Evolutionary conservation across 1,140 invertebrate species (phyloP).

Genomic region (Trialeurodes vaporariorum): DNA sequence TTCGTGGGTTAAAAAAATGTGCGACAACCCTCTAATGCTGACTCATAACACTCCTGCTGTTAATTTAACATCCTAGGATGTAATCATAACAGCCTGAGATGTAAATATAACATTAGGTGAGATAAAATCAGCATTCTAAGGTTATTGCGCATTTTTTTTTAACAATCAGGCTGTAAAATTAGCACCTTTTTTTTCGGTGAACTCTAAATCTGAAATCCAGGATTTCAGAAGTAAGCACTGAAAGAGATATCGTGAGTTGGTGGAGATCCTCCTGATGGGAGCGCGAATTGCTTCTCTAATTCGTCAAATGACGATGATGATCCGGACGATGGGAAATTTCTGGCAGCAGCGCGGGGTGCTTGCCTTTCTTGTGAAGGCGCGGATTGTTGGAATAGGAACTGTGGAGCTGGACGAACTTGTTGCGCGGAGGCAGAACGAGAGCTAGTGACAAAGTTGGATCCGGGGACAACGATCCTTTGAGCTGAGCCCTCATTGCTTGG

Average conservation of each 20-base stretch:
- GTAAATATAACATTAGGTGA: too few species aligned
- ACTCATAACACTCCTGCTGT: too few species aligned
- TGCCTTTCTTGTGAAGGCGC: neutral
- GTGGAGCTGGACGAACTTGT: neutral
- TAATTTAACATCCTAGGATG: too few species aligned
- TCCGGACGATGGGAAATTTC: constrained; percentile 12
- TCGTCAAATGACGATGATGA: constrained; percentile 41
- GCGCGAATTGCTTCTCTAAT: constrained; percentile 62
- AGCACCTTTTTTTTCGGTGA: too few species aligned
- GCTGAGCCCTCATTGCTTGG: neutral
- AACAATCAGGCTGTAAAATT: too few species aligned
- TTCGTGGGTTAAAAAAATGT: too few species aligned
- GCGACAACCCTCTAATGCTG: too few species aligned
- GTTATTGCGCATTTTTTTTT: too few species aligned
- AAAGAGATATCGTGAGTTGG: constrained; percentile 68
- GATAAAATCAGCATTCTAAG: too few species aligned
- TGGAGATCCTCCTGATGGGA: constrained; percentile 51
- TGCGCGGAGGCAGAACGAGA: neutral
- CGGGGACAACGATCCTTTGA: neutral
- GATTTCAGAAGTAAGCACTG: constrained; percentile 34
- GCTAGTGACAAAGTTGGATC: neutral
- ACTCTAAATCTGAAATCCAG: too few species aligned
- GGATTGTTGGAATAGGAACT: neutral
- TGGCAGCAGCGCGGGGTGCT: neutral
- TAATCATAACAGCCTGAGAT: too few species aligned